Base-by-base conservation (phyloP, 2,888 invertebrate species). In the Cistogaster globosa region DNA sequence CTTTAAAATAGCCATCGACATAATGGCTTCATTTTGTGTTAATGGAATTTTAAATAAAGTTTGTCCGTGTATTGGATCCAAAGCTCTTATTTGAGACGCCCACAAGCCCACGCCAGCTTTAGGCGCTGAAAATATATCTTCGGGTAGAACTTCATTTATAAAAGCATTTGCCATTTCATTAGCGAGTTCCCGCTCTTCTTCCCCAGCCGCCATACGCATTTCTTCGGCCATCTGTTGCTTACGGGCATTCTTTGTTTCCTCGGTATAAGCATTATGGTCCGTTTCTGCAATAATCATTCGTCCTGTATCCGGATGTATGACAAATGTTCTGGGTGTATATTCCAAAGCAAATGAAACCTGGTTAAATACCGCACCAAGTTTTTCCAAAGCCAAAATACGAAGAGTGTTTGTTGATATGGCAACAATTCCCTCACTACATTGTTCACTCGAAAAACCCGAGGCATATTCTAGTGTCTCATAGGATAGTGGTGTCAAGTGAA, bases 381-480 rank as follows among this genome's bases (percentile, higher is more conserved):
- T 99, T 92, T 99, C 99, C 75, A 99, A 93, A 0, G 99, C 99
- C 92, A 99, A 95, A 94, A 99, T 99, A 90, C 99, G 94, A 71
- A 99, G 93, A 0, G 99, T 99, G 91, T 99, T 99, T 1, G 98
- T 97, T 0, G 99, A 98, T 91, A 99, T 99, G 0, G 99, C 99
- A 0, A 99, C 99, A 88, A 99, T 98, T 87, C 99, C 99, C 93
- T 99, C 99, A 0, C 98, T 98, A 94, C 99, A 99, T 93, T 99
- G 99, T 93, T 99, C 99, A 93, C 94, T 94, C 87, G 96, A 96
- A 92, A 99, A 99, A 4, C 99, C 99, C 1, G 99, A 98, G 0
- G 99, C 99, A 93, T 98, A 99, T 91, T 99, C 99, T 79, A 99
- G 93, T 78, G 98, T 97, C 92, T 99, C 99, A 91, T 99, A 99